Evolutionary conservation across 2,113 vertebrate species (phyloP).

Genomic region (Clarias macrocephalus): DNA sequence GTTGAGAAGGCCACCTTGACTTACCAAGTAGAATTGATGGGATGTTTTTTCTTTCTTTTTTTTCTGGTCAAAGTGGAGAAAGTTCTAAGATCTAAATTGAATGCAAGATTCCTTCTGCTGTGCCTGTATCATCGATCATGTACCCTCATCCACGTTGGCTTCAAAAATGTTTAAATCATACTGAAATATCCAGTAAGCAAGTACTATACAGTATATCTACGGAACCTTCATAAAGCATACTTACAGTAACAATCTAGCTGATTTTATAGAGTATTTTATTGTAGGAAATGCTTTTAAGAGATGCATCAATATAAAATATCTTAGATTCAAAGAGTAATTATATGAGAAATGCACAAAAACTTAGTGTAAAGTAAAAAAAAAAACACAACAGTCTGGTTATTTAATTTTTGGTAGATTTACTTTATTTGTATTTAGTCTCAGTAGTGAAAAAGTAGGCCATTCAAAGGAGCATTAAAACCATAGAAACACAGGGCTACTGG

Average conservation of each 20-base stretch:
- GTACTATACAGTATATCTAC: not conserved
- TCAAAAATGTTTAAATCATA: not conserved
- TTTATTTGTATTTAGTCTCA: conserved; percentile 77
- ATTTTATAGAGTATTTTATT: not conserved
- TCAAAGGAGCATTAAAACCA: conserved; percentile 79
- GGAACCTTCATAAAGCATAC: not conserved
- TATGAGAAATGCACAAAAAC: not conserved
- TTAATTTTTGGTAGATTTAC: conserved; percentile 62
- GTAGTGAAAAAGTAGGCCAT: conserved; percentile 81
- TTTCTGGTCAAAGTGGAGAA: not conserved
- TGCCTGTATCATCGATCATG: not conserved
- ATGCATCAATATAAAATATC: not conserved
- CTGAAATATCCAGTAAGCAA: not conserved
- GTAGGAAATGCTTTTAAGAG: not conserved
- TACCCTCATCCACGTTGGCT: not conserved
- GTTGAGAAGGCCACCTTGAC: too few species aligned
- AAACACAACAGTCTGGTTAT: conserved; percentile 8
- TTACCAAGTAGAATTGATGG: too few species aligned
- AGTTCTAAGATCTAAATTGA: not conserved
- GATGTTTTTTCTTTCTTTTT: not conserved
- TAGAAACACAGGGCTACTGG: conserved; percentile 73
- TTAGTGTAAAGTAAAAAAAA: not conserved
- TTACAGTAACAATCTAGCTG: not conserved
- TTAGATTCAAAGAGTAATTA: not conserved
- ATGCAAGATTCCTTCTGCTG: not conserved